Percentiles rank a stretch among this genome's conserved stretches.
These are phyloP conservation scores for Triops longicaudatus DNA, from an alignment of 1,140 invertebrate genomes.

Conservation along the genomic window DNA sequence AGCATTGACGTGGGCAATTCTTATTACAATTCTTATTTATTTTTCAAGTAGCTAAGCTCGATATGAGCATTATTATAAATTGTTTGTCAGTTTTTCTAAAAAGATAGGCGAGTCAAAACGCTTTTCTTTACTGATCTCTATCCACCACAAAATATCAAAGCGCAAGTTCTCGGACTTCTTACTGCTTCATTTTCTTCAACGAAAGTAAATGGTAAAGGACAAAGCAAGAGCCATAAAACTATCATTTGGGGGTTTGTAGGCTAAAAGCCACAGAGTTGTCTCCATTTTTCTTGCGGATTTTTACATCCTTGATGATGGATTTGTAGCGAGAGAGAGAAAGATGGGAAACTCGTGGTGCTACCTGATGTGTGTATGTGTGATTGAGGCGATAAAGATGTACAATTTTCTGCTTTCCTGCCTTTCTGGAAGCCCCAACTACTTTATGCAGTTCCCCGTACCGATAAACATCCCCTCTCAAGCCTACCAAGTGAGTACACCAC, in stretches of 20 bases:
- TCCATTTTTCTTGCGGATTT: not conserved
- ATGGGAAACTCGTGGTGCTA: not conserved
- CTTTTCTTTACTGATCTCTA: too few relatives aligned
- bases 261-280: not conserved
- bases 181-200: too few relatives aligned
- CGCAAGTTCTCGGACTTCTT: too few relatives aligned
- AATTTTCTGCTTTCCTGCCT: not conserved
- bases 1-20: too few relatives aligned
- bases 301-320: conserved; percentile 2
- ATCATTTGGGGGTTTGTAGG: not conserved
- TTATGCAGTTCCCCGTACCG: not conserved
- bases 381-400: not conserved
- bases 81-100: too few relatives aligned
- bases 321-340: not conserved
- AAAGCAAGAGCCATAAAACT: not conserved
- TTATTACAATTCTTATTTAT: too few relatives aligned
- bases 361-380: not conserved
- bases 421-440: not conserved
- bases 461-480: not conserved
- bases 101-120: too few relatives aligned
- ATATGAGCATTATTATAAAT: too few relatives aligned
- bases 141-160: too few relatives aligned
- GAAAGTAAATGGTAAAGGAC: too few relatives aligned
- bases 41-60: too few relatives aligned
- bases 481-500: not conserved